Evolutionary conservation across 2,797 vertebrate species (phyloP), one percentile per base, ranked within the genome.

Genomic region (Hyperoplus immaculatus): DNA sequence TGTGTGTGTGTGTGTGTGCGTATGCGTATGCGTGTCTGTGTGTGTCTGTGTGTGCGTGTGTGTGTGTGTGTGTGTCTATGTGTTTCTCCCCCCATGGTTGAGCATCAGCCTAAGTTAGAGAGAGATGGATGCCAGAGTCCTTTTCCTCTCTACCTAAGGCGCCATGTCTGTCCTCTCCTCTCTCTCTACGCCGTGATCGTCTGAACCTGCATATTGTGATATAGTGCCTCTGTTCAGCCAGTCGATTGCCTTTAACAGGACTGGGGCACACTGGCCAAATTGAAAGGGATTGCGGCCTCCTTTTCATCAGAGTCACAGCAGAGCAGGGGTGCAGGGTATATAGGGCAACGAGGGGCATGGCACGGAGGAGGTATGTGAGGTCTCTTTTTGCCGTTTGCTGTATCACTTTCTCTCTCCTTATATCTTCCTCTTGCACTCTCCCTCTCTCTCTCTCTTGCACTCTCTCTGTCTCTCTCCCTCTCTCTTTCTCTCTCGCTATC

Each of bases 171-270:
- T 76, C 69, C 81, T 75, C 88, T 87, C 89, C 87, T 79, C 69
- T 88, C 88, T 87, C 87, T 79, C 69, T 88, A 88, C 87, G 84
- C 85, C 81, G 72, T 78, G 82, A 89, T 88, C 85, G 90, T 94
- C 91, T 91, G 88, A 93, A 94, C 94, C 94, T 95, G 93, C 92
- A 95, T 95, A 95, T 96, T 96, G 94, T 96, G 95, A 96, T 96
- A 91, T 95, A 96, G 92, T 95, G 94, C 92, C 90, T 94, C 90
- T 93, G 91, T 95, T 96, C 92, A 94, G 93, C 87, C 90, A 93
- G 93, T 95, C 94, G 92, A 95, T 95, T 95, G 94, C 90, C 92
- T 95, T 92, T 94, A 95, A 94, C 93, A 93, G 94, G 90, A 89
- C 90, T 90, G 80, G 90, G 93, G 88, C 92, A 89, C 91, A 83